phyloP scores from a whole-genome alignment of 2,797 vertebrate genomes.

The Leptatherina wallacei region DNA sequence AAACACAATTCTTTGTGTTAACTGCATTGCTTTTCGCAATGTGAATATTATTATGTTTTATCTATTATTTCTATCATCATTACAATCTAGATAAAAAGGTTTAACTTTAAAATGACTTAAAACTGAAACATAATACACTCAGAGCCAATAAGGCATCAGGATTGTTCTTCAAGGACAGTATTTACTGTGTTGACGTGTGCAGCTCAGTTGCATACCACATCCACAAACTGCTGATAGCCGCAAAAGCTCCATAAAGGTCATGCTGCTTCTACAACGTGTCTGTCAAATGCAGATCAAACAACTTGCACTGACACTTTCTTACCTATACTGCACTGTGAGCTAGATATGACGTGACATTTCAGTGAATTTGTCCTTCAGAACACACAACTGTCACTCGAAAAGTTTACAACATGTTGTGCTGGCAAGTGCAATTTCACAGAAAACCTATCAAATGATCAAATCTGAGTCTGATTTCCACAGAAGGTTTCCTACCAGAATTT shows the following conservation, averaged over 20 bases:
- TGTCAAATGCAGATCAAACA: constrained; percentile 53
- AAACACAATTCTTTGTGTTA: too few relatives aligned
- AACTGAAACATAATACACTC: constrained; percentile 16
- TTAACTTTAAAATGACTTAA: constrained; percentile 1
- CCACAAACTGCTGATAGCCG: constrained; percentile 57
- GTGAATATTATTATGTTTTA: background rate
- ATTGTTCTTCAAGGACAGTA: constrained; percentile 9
- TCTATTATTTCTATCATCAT: constrained; percentile 3
- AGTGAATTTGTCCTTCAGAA: constrained; percentile 58
- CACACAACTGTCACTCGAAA: constrained; percentile 25
- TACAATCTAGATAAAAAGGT: constrained; percentile 19
- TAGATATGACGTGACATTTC: constrained; percentile 61
- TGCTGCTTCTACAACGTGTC: constrained; percentile 37
- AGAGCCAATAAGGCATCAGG: background rate
- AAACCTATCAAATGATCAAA: constrained; percentile 24
- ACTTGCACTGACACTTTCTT: constrained; percentile 44
- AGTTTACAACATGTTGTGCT: constrained; percentile 14
- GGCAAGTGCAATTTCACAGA: constrained; percentile 21
- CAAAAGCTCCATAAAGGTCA: constrained; percentile 64
- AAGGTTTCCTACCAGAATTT: constrained; percentile 5
- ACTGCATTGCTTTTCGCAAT: too few relatives aligned
- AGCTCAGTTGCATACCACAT: constrained; percentile 15
- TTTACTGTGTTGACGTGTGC: constrained; percentile 16
- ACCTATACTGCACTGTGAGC: constrained; percentile 46
- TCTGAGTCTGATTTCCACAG: constrained; percentile 16